A percentile compares a stretch with the other conserved stretches of the same genome.
phyloP scores from a whole-genome alignment of 1,140 invertebrate species.

The Psilanteris sp. region DNA sequence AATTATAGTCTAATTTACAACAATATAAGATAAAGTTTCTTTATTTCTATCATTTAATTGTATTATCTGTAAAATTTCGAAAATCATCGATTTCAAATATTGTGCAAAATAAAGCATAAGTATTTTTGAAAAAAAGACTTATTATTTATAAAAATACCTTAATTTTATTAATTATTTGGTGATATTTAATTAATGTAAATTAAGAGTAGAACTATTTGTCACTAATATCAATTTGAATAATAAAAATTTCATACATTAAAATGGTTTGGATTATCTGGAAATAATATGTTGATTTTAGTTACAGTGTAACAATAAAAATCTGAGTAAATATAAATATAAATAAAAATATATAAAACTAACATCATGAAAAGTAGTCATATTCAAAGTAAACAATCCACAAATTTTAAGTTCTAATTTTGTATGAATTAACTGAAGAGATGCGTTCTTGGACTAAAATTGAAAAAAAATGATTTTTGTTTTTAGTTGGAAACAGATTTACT shows the following conservation, averaged over 20 bases:
- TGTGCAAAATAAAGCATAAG: conserved; percentile 16
- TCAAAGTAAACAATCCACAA: conserved; percentile 14
- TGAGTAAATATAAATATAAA: conserved; percentile 6
- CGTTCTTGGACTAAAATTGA: conserved; percentile 8
- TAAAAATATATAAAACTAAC: conserved; percentile 12
- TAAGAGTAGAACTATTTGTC: too few relatives aligned
- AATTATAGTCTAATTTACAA: too few relatives aligned
- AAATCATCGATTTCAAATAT: conserved; percentile 5
- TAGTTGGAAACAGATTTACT: too few relatives aligned
- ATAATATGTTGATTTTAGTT: too few relatives aligned
- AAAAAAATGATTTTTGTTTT: background rate
- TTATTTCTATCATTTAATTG: background rate
- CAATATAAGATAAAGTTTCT: too few relatives aligned
- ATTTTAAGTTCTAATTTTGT: conserved; percentile 37
- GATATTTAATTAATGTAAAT: too few relatives aligned
- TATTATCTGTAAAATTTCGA: conserved; percentile 13
- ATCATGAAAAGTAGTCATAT: conserved; percentile 25
- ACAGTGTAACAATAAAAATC: too few relatives aligned
- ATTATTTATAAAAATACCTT: too few relatives aligned
- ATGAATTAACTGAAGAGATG: conserved; percentile 18
- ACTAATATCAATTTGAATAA: conserved; percentile 25
- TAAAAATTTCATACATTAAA: conserved; percentile 42
- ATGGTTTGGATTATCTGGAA: conserved; percentile 12
- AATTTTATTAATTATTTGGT: too few relatives aligned
- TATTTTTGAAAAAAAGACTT: too few relatives aligned